Percentiles rank a stretch among this genome's conserved stretches.
These are phyloP conservation scores for Hylia prasina DNA, from an alignment of 2,113 vertebrate species.

Conservation along the genomic window DNA sequence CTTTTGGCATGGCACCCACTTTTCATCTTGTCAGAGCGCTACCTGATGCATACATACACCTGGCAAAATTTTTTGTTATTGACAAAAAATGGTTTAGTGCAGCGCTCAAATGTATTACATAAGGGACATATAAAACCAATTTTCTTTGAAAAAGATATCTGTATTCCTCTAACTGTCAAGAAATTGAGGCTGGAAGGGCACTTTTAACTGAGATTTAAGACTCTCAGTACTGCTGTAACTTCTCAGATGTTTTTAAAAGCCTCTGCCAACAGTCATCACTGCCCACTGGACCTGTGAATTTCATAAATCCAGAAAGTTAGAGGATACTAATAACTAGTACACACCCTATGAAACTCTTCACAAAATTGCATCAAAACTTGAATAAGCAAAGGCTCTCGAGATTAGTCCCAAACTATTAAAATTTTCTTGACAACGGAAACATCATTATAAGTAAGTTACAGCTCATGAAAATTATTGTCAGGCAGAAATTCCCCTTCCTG, in stretches of 20 bases:
- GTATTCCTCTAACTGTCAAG: not conserved
- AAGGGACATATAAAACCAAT: not conserved
- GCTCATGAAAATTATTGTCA: not conserved
- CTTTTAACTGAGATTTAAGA: slow-evolving; percentile 33
- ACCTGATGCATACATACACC: not conserved
- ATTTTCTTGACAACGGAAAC: not conserved
- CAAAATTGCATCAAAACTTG: not conserved
- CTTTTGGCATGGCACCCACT: not conserved
- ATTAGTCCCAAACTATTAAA: not conserved
- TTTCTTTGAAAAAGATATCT: slow-evolving; percentile 17
- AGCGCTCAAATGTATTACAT: not conserved
- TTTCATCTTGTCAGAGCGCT: not conserved
- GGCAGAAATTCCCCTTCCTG: not conserved
- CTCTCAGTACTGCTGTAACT: slow-evolving; percentile 25
- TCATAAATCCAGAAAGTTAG: not conserved
- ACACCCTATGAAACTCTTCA: not conserved
- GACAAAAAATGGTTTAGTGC: not conserved
- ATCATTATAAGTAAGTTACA: not conserved
- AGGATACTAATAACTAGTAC: not conserved
- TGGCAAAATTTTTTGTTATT: not conserved
- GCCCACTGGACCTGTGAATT: not conserved
- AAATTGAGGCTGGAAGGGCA: not conserved
- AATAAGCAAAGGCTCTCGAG: not conserved
- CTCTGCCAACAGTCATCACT: not conserved
- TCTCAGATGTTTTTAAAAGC: slow-evolving; percentile 43